A percentile compares a stretch with the other conserved stretches of the same genome.
Evolutionary conservation across 2,888 invertebrate genomes (phyloP).

Genomic region (Tipula helvola): DNA sequence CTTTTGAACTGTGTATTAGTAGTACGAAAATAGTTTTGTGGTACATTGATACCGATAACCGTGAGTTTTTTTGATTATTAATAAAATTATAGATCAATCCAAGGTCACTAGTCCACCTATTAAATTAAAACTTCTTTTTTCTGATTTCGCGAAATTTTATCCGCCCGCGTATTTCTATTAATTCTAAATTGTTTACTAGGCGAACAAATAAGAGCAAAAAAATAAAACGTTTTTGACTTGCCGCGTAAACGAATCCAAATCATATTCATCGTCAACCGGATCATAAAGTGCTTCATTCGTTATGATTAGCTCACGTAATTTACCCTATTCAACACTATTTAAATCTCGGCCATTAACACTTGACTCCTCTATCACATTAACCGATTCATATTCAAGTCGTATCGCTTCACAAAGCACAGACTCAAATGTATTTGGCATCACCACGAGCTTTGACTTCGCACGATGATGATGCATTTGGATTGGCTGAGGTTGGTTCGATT

Average conservation of each 20-base stretch:
- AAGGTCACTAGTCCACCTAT: too few species aligned
- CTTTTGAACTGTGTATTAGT: neutral
- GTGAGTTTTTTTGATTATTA: too few species aligned
- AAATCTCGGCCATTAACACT: constrained; percentile 36
- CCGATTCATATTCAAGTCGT: constrained; percentile 70
- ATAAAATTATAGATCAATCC: too few species aligned
- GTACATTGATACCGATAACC: neutral
- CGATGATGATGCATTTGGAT: neutral
- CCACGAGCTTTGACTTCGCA: constrained; percentile 22
- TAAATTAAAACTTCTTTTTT: too few species aligned
- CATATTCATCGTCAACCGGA: constrained; percentile 66
- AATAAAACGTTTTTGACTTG: neutral
- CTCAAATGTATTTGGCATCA: constrained; percentile 61
- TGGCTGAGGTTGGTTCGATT: neutral
- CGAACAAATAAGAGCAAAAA: too few species aligned
- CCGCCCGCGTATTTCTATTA: too few species aligned
- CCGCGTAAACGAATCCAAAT: constrained; percentile 10
- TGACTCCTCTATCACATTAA: constrained; percentile 37
- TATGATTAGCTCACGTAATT: constrained; percentile 69
- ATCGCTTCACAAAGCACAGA: constrained; percentile 77
- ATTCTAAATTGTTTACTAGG: too few species aligned
- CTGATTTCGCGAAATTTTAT: too few species aligned
- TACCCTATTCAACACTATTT: constrained; percentile 68
- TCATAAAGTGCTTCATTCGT: constrained; percentile 63
- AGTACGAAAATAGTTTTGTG: neutral